phyloP scores from a whole-genome alignment of 2,797 vertebrate species.

The Todus mexicanus region DNA sequence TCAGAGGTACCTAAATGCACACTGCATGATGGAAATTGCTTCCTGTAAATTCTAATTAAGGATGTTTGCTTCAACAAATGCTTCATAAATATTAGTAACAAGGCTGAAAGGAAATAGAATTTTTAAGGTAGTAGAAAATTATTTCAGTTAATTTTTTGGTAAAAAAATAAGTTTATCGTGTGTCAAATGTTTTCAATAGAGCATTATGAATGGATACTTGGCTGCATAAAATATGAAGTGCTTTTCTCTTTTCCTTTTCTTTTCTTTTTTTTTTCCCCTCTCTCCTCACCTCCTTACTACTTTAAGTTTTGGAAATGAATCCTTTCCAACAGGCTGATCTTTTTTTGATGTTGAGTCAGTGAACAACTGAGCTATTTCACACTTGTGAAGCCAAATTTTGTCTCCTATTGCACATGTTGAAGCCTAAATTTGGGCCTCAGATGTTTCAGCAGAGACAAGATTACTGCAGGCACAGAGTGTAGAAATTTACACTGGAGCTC shows the following conservation, averaged over 20 bases:
- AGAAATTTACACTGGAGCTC: background rate
- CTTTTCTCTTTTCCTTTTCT: rapidly evolving
- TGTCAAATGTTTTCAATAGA: background rate
- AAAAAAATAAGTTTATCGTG: background rate
- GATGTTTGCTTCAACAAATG: background rate
- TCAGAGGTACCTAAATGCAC: background rate
- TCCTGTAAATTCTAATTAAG: background rate
- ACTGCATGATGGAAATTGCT: background rate
- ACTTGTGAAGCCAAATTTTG: slow-evolving; percentile 15
- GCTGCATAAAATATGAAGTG: background rate
- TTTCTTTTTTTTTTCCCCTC: background rate
- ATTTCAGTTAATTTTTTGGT: background rate
- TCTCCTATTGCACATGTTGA: background rate
- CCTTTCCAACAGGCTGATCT: background rate
- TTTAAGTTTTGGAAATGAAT: background rate
- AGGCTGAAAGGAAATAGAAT: background rate
- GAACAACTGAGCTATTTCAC: slow-evolving; percentile 30
- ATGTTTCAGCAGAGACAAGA: background rate
- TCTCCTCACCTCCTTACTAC: background rate
- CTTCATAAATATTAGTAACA: background rate
- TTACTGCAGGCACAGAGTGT: background rate
- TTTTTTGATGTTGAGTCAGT: background rate
- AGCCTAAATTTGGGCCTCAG: slow-evolving; percentile 11
- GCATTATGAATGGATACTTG: background rate
- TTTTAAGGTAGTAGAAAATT: background rate